phyloP scores from a whole-genome alignment of 2,113 vertebrate species.

The Butastur rufipennis region DNA sequence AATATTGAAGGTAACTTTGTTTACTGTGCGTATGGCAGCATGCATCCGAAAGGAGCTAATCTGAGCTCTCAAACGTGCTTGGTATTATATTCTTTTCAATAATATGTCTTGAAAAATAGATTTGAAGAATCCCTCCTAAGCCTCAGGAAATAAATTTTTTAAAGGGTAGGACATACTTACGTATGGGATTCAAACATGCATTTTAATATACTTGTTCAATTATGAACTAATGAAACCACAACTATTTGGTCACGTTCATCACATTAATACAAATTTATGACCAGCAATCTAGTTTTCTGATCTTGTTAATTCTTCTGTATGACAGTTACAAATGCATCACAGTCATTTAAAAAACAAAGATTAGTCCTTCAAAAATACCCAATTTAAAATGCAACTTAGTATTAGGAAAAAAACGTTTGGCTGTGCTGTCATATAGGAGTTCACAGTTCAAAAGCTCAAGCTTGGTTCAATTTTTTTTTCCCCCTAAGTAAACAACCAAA shows the following conservation, averaged over 20 bases:
- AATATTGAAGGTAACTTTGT: not conserved
- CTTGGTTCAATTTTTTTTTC: not conserved
- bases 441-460: not conserved
- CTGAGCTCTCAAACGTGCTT: not conserved
- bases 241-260: not conserved
- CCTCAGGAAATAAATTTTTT: not conserved
- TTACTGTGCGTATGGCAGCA: not conserved
- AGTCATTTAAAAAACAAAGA: not conserved
- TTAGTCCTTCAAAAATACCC: not conserved
- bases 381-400: slow-evolving; percentile 3
- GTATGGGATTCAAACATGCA: not conserved
- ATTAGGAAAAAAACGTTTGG: not conserved
- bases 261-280: not conserved
- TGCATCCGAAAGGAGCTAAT: not conserved
- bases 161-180: not conserved
- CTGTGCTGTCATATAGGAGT: not conserved
- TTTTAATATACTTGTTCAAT: not conserved
- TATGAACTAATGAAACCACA: not conserved
- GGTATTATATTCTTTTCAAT: not conserved
- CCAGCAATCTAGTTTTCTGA: not conserved
- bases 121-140: not conserved
- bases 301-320: not conserved
- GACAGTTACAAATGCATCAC: slow-evolving; percentile 1
- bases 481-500: not conserved
- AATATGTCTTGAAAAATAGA: not conserved